Evolutionary conservation across 2,888 invertebrate genomes (phyloP).

Genomic region (Dusona sp.): DNA sequence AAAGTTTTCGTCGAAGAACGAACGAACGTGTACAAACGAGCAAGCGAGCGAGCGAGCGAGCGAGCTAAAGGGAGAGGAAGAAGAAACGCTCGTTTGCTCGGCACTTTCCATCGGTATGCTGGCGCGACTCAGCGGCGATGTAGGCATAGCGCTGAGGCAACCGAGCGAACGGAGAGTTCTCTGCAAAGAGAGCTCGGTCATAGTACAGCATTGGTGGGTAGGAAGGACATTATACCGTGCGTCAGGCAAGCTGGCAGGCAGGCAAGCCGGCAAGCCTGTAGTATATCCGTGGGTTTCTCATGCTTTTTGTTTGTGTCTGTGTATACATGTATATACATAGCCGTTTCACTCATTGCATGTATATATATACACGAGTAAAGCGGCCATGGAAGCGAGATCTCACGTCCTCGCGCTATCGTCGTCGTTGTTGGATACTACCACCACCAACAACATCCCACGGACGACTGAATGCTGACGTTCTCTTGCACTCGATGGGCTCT

Average conservation of each 20-base stretch:
- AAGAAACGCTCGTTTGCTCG: slow-evolving; percentile 70
- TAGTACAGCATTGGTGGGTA: slow-evolving; percentile 39
- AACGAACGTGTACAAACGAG: slow-evolving; percentile 46
- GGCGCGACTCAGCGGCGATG: slow-evolving; percentile 70
- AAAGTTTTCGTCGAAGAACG: slow-evolving; percentile 74
- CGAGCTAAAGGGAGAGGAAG: slow-evolving; percentile 9
- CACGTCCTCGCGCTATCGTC: slow-evolving; percentile 59
- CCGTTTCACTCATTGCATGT: neutral
- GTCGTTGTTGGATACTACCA: slow-evolving; percentile 61
- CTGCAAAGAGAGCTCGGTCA: slow-evolving; percentile 50
- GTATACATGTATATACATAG: slow-evolving; percentile 18
- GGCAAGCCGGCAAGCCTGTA: slow-evolving; percentile 25
- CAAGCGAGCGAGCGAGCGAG: slow-evolving; percentile 36
- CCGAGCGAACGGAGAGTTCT: slow-evolving; percentile 62
- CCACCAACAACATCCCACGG: slow-evolving; percentile 69
- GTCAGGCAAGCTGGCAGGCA: slow-evolving; percentile 60
- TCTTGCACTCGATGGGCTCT: slow-evolving; percentile 58
- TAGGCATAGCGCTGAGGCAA: slow-evolving; percentile 61
- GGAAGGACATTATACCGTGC: slow-evolving; percentile 54
- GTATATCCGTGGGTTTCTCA: slow-evolving; percentile 46
- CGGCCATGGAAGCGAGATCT: slow-evolving; percentile 67
- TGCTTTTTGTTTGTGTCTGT: slow-evolving; percentile 30
- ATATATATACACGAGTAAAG: slow-evolving; percentile 29
- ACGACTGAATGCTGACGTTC: slow-evolving; percentile 69
- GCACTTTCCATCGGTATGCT: slow-evolving; percentile 78